Percentiles rank a stretch among this genome's conserved stretches.
Evolutionary conservation across 2,797 vertebrate species (phyloP).

Genomic region (Clamator glandarius): DNA sequence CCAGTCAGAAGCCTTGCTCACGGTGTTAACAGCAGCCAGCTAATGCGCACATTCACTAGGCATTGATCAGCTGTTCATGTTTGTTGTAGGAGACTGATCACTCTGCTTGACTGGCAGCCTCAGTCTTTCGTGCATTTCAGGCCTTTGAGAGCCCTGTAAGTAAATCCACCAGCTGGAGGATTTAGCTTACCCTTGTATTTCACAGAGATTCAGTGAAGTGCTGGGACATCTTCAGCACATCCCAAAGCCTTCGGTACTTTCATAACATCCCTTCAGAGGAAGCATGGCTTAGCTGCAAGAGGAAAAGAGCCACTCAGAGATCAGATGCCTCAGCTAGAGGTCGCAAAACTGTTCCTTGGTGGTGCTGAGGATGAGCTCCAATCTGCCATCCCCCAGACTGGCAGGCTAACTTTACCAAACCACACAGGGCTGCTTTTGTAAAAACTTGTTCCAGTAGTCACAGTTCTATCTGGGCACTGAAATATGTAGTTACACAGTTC

Average conservation of each 20-base stretch:
- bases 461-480: background rate
- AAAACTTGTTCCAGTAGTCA: background rate
- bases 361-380: background rate
- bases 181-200: background rate
- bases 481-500: background rate
- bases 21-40: background rate
- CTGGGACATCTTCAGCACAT: background rate
- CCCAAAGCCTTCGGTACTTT: background rate
- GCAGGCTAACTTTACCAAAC: background rate
- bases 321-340: background rate
- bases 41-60: background rate
- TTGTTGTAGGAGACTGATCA: background rate
- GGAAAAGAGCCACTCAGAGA: background rate
- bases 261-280: background rate
- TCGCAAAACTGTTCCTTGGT: background rate
- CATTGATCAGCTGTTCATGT: background rate
- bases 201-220: background rate
- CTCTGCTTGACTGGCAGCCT: background rate
- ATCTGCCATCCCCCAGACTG: background rate
- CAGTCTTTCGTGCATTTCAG: background rate
- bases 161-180: background rate
- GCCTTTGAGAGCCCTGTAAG: background rate
- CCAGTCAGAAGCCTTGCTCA: background rate
- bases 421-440: background rate
- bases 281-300: fast-evolving